These are phyloP conservation scores for Eulemur mongoz DNA, from an alignment of 2,797 vertebrate species.

Conservation along the genomic window DNA sequence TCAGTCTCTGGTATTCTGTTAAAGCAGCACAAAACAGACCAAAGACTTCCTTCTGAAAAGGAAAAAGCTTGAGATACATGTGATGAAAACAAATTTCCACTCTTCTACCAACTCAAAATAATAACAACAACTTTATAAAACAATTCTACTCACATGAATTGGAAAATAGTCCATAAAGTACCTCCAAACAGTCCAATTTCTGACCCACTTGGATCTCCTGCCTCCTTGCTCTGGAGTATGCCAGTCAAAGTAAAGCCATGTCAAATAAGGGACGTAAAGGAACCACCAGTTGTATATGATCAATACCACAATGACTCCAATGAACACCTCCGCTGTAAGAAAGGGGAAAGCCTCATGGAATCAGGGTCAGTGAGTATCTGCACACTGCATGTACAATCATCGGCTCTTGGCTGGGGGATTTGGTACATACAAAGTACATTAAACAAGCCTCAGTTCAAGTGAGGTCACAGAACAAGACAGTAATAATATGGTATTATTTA, in stretches of 20 bases:
- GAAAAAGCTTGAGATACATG: neutral
- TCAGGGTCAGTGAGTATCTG: neutral
- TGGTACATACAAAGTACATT: neutral
- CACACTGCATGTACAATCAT: neutral
- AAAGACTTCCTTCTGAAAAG: neutral
- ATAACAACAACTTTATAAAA: neutral
- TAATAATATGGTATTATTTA: neutral
- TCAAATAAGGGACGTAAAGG: slow-evolving; percentile 88
- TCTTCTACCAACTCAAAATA: neutral
- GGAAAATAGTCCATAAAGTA: slow-evolving; percentile 95
- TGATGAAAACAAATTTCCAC: neutral
- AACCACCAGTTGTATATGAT: slow-evolving; percentile 92
- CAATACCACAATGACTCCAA: slow-evolving; percentile 87
- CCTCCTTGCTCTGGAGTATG: slow-evolving; percentile 90
- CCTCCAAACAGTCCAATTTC: slow-evolving; percentile 89
- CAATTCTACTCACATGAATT: slow-evolving; percentile 87
- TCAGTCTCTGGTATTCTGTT: neutral
- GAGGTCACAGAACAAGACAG: neutral
- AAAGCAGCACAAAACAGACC: neutral
- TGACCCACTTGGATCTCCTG: slow-evolving; percentile 89
- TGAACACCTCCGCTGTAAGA: slow-evolving; percentile 88
- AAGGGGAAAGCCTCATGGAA: neutral
- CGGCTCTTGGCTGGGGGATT: neutral
- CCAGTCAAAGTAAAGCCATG: slow-evolving; percentile 94
- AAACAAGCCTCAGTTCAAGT: neutral